These are phyloP conservation scores for Emydura subglobosa DNA, from an alignment of 2,113 vertebrate genomes.

Conservation along the genomic window DNA sequence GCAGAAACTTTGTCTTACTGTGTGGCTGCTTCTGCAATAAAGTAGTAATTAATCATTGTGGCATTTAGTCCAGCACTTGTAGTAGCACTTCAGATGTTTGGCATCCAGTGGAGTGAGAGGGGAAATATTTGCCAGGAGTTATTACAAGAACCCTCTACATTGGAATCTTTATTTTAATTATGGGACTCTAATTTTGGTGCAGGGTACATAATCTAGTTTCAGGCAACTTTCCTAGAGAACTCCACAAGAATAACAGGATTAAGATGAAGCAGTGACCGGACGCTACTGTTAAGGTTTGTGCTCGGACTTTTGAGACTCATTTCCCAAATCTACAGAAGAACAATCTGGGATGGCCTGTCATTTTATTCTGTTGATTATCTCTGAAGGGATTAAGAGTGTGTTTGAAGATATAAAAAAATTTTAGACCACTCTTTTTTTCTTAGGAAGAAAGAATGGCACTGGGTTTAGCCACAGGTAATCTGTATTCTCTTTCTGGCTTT, in stretches of 20 bases:
- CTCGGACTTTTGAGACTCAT: accelerated
- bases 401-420: neutral
- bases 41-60: neutral
- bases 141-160: neutral
- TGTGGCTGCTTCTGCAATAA: neutral
- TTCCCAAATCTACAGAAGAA: accelerated
- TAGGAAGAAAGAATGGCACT: neutral
- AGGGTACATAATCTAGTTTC: neutral
- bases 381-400: neutral
- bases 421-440: neutral
- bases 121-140: neutral
- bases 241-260: neutral
- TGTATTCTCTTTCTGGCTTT: neutral
- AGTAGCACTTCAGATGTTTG: neutral
- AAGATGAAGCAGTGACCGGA: accelerated
- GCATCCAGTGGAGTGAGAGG: accelerated
- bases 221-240: accelerated
- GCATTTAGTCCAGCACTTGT: neutral
- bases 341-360: neutral
- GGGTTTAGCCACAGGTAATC: neutral
- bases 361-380: neutral
- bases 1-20: neutral
- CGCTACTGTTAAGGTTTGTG: neutral
- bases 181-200: neutral
- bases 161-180: neutral